Conservation (phyloP, 2,797 vertebrate species). For the Squalus acanthias region DNA sequence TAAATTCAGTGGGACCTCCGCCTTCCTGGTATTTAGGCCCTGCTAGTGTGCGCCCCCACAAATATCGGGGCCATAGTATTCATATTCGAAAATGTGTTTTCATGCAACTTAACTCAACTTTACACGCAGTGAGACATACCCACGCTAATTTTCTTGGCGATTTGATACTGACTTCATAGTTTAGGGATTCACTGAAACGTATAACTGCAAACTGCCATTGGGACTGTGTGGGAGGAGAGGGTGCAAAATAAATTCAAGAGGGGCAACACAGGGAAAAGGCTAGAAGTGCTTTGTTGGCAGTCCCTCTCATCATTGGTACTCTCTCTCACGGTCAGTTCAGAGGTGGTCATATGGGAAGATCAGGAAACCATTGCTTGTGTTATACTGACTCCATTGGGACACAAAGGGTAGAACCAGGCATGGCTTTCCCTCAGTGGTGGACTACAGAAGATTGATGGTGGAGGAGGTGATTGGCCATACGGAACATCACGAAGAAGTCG, state of each 20-base stretch:
- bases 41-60: too few species aligned
- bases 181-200: background rate
- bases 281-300: background rate
- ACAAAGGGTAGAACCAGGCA: background rate
- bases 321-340: background rate
- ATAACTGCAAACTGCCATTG: background rate
- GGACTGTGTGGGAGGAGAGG: background rate
- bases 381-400: background rate
- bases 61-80: slow-evolving; percentile 44
- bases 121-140: background rate
- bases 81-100: slow-evolving; percentile 48
- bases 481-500: background rate
- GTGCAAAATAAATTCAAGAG: background rate
- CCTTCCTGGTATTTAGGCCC: too few species aligned
- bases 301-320: too few species aligned
- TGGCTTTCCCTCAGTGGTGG: background rate
- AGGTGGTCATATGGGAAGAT: too few species aligned
- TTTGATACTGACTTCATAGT: background rate
- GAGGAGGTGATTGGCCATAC: background rate
- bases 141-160: background rate
- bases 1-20: too few species aligned
- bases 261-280: background rate
- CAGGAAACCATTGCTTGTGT: background rate
- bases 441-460: background rate
- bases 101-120: slow-evolving; percentile 22